Conservation (phyloP, 92 coral and sea anemone genomes). For the Epizoanthus scotinus region DNA sequence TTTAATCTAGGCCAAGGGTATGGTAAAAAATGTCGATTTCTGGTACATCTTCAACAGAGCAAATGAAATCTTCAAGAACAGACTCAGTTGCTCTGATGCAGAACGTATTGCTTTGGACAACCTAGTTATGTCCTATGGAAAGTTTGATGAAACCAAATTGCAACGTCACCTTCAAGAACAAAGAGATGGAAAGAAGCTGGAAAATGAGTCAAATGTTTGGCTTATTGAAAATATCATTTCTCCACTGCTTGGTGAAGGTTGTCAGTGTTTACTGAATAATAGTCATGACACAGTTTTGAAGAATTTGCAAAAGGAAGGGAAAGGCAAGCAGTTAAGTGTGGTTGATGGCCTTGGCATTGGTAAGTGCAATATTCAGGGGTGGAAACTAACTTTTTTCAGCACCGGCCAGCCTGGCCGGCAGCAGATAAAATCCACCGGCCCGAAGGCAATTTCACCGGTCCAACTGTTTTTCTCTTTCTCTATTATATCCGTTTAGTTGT, state of each 20-base stretch:
- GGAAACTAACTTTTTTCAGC: too few species aligned
- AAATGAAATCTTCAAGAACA: constrained; percentile 20
- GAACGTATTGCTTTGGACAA: neutral
- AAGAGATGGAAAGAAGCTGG: neutral
- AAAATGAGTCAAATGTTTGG: constrained; percentile 15
- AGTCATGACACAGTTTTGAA: neutral
- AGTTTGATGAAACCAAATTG: too few species aligned
- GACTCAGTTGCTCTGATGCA: neutral
- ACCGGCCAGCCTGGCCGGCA: too few species aligned
- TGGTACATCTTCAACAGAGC: constrained; percentile 33
- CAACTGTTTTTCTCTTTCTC: too few species aligned
- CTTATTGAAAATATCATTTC: constrained; percentile 24
- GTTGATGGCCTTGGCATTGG: constrained; percentile 23
- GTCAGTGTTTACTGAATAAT: constrained; percentile 18
- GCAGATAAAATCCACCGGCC: too few species aligned
- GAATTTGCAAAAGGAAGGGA: constrained; percentile 22
- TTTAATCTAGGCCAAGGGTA: constrained; percentile 25
- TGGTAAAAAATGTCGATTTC: constrained; percentile 22
- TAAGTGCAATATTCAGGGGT: constrained; percentile 1
- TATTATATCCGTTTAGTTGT: too few species aligned
- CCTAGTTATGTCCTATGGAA: too few species aligned
- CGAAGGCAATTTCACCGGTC: too few species aligned
- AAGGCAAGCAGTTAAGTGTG: constrained; percentile 14
- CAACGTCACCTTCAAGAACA: too few species aligned
- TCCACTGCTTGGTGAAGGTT: constrained; percentile 29